Evolutionary conservation across 2,888 invertebrate species (phyloP).

Genomic region (Hirtodrosophila histrioides): DNA sequence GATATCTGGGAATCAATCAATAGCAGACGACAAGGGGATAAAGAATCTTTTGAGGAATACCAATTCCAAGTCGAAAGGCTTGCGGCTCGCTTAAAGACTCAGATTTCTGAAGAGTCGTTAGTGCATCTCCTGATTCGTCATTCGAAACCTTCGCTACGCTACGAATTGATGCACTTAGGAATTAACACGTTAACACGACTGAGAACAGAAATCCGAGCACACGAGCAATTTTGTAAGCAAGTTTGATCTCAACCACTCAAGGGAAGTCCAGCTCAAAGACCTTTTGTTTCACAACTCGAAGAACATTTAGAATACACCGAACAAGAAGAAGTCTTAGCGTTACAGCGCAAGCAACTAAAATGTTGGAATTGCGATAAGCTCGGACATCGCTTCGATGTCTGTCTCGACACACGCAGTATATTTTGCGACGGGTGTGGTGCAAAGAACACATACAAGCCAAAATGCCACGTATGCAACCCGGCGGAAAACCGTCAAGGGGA

Average conservation of each 20-base stretch:
- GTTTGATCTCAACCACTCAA: too few relatives aligned
- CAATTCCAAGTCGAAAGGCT: conserved; percentile 11
- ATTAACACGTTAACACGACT: conserved; percentile 3
- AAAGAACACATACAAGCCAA: conserved; percentile 7
- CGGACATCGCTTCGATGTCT: conserved; percentile 1
- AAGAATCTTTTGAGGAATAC: conserved; percentile 17
- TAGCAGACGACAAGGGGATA: conserved; percentile 1
- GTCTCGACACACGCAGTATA: neutral
- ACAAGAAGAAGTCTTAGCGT: too few relatives aligned
- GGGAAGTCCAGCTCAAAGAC: neutral
- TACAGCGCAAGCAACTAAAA: neutral
- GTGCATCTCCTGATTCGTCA: conserved; percentile 1
- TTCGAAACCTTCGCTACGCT: neutral
- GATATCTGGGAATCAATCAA: conserved; percentile 14
- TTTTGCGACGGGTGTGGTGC: conserved; percentile 16
- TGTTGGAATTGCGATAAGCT: neutral
- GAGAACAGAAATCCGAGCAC: conserved; percentile 3
- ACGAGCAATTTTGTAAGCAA: conserved; percentile 7
- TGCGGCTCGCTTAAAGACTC: neutral
- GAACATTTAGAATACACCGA: neutral
- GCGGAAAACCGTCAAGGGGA: conserved; percentile 8
- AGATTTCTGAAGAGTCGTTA: conserved; percentile 3
- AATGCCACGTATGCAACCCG: conserved; percentile 7
- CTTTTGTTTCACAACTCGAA: neutral
- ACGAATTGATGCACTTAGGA: conserved; percentile 14